phyloP scores from a whole-genome alignment of 2,888 invertebrate species.

The Lasioglossum figueresi region DNA sequence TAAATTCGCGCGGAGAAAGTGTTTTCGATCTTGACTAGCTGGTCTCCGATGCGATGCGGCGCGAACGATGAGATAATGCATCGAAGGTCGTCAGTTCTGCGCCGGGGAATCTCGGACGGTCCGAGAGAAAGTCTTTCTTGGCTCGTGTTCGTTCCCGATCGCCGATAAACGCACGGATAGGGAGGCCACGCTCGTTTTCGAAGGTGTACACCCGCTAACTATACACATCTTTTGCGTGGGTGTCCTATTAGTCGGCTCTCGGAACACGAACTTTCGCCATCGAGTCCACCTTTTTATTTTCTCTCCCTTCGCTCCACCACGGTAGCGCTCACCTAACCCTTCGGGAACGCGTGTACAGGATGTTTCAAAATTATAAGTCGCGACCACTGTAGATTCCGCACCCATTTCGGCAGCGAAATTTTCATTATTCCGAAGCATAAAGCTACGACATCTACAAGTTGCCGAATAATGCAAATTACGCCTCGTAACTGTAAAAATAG shows the following conservation, averaged over 20 bases:
- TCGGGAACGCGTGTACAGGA: neutral
- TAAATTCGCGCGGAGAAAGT: slow-evolving; percentile 29
- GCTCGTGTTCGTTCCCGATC: neutral
- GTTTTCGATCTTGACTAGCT: slow-evolving; percentile 13
- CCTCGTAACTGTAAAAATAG: too few relatives aligned
- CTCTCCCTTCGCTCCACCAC: neutral
- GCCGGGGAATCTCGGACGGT: slow-evolving; percentile 4
- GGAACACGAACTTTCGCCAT: slow-evolving; percentile 56
- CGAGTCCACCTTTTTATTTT: neutral
- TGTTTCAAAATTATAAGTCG: neutral
- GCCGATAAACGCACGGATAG: neutral
- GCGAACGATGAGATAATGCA: slow-evolving; percentile 29
- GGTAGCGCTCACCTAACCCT: neutral
- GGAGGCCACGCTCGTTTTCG: slow-evolving; percentile 8
- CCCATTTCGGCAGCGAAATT: too few relatives aligned
- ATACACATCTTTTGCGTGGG: slow-evolving; percentile 12
- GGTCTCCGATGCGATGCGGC: neutral
- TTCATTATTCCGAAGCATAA: too few relatives aligned
- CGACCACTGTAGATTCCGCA: too few relatives aligned
- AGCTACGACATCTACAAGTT: too few relatives aligned
- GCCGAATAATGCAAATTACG: too few relatives aligned
- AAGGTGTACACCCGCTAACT: slow-evolving; percentile 5
- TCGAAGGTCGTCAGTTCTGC: slow-evolving; percentile 25
- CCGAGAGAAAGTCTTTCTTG: slow-evolving; percentile 30
- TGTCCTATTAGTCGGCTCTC: slow-evolving; percentile 45